These are phyloP conservation scores for Gambelia wislizenii DNA, from an alignment of 2,797 vertebrate genomes.

Conservation along the genomic window DNA sequence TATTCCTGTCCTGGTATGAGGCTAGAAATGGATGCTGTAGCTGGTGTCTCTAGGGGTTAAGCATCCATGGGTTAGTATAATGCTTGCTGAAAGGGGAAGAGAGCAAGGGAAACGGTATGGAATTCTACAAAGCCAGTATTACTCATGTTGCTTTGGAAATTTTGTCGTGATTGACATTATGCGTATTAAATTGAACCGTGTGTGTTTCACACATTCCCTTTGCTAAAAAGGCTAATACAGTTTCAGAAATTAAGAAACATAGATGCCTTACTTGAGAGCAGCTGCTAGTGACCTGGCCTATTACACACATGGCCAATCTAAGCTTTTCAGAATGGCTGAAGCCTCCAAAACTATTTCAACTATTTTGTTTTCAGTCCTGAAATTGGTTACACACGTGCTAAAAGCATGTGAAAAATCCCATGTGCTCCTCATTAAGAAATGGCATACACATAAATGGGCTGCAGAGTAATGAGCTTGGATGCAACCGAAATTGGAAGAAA, in stretches of 20 bases:
- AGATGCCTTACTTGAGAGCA: constrained; percentile 22
- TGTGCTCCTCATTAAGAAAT: constrained; percentile 13
- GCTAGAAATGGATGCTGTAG: not conserved
- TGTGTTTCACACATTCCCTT: not conserved
- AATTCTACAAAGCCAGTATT: not conserved
- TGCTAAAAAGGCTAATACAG: not conserved
- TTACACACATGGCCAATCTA: not conserved
- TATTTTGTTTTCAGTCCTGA: constrained; percentile 13
- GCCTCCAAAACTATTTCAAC: constrained; percentile 15
- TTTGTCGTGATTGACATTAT: not conserved
- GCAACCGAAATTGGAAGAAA: not conserved
- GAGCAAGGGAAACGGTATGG: too few relatives aligned
- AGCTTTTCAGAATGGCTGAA: not conserved
- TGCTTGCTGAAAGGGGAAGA: not conserved
- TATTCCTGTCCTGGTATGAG: not conserved
- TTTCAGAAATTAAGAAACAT: not conserved
- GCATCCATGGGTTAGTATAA: not conserved
- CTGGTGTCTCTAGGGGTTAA: not conserved
- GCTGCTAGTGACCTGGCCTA: not conserved
- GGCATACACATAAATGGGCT: not conserved
- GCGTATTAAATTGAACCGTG: not conserved
- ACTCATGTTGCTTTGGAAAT: not conserved
- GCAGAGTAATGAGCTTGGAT: not conserved
- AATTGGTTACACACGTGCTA: not conserved
- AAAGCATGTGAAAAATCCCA: not conserved